Percentiles rank a stretch among this genome's conserved stretches.
phyloP scores from a whole-genome alignment of 2,113 vertebrate genomes.

The Cichladusa arquata region DNA sequence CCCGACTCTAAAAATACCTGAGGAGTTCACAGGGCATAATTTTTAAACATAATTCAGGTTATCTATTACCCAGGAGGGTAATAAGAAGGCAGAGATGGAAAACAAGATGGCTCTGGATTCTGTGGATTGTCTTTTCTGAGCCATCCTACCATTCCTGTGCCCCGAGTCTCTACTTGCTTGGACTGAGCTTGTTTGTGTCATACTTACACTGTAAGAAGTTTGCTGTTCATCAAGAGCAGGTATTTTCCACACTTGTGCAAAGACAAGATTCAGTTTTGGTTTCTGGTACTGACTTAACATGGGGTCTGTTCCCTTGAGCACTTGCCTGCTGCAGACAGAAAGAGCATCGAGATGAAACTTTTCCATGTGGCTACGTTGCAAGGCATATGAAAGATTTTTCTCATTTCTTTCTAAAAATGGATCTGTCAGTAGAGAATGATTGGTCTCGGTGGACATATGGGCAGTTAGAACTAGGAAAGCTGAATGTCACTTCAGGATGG shows the following conservation, averaged over 20 bases:
- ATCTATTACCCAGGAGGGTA: not conserved
- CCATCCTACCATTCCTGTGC: fast-evolving
- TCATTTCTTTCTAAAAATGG: slow-evolving; percentile 36
- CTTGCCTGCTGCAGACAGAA: not conserved
- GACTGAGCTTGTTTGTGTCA: not conserved
- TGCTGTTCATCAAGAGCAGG: not conserved
- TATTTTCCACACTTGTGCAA: not conserved
- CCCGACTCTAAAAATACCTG: not conserved
- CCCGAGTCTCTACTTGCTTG: fast-evolving
- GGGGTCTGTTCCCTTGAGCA: not conserved
- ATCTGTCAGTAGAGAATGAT: slow-evolving; percentile 32
- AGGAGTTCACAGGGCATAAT: not conserved
- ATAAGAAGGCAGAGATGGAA: not conserved
- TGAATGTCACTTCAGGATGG: not conserved
- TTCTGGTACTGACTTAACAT: not conserved
- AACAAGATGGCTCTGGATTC: not conserved
- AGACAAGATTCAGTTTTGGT: not conserved
- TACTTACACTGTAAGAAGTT: not conserved
- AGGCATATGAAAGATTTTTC: slow-evolving; percentile 12
- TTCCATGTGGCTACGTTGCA: not conserved
- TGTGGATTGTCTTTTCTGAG: not conserved
- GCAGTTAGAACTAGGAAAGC: slow-evolving; percentile 23
- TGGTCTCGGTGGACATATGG: slow-evolving; percentile 23
- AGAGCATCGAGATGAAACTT: not conserved
- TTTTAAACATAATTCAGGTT: not conserved